phyloP scores from a whole-genome alignment of 2,888 invertebrate species.

The Chesias legatella region DNA sequence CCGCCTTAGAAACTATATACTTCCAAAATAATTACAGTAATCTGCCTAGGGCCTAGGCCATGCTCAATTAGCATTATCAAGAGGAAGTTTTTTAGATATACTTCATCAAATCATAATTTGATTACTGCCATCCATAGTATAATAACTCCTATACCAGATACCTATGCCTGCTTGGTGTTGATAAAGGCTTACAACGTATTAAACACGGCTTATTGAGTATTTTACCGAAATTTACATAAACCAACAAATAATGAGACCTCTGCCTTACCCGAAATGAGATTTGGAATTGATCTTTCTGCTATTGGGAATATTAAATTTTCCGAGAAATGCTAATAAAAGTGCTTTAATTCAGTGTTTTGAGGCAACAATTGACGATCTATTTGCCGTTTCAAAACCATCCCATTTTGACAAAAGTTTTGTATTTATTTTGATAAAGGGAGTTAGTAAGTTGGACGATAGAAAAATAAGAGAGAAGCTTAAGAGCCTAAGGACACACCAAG shows the following conservation, averaged over 20 bases:
- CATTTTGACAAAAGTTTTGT: no score
- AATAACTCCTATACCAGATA: slow-evolving; percentile 22
- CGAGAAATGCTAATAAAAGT: slow-evolving; percentile 9
- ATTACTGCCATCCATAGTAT: slow-evolving; percentile 23
- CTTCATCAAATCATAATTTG: no score
- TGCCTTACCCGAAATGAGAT: slow-evolving; percentile 42
- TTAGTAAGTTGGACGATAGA: no score
- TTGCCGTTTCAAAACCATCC: no score
- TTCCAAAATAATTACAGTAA: no score
- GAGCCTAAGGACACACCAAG: no score
- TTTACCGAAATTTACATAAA: slow-evolving; percentile 60
- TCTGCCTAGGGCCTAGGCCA: no score
- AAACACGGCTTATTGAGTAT: slow-evolving; percentile 62
- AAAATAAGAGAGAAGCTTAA: no score
- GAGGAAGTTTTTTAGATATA: no score
- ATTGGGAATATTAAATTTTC: slow-evolving; percentile 13
- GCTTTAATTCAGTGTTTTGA: not conserved
- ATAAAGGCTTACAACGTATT: slow-evolving; percentile 65
- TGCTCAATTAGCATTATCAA: no score
- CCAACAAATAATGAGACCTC: slow-evolving; percentile 52
- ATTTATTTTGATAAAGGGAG: no score
- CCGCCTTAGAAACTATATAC: no score
- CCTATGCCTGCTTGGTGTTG: slow-evolving; percentile 55
- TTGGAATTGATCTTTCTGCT: slow-evolving; percentile 35
- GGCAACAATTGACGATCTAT: not conserved